Percentiles rank a stretch among this genome's conserved stretches.
Conservation (phyloP, 2,888 invertebrate genomes). For the Ptilodon capucinus region DNA sequence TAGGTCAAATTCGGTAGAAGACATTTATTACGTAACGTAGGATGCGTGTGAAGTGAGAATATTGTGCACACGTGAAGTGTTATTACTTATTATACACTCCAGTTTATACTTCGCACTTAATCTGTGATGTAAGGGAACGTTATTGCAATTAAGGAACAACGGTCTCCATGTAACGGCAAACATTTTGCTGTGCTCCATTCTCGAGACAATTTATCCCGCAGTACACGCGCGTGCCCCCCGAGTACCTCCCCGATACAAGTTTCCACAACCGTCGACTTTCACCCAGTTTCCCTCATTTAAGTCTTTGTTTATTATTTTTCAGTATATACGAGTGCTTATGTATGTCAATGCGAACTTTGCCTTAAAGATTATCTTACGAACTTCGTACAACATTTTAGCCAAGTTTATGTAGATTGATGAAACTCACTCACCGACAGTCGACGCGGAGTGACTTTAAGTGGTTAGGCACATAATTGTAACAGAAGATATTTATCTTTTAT, state of each 20-base stretch:
- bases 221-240: slow-evolving; percentile 15
- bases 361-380: slow-evolving; percentile 21
- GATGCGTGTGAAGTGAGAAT: not conserved
- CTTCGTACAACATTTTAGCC: slow-evolving; percentile 20
- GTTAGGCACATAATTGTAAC: slow-evolving; percentile 21
- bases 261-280: slow-evolving; percentile 22
- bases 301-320: slow-evolving; percentile 16
- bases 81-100: not conserved
- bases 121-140: slow-evolving; percentile 2
- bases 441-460: slow-evolving; percentile 20
- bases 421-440: slow-evolving; percentile 20
- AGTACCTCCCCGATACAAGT: slow-evolving; percentile 22
- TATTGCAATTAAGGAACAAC: slow-evolving; percentile 15
- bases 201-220: slow-evolving; percentile 16
- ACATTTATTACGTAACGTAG: no score
- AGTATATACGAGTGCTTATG: slow-evolving; percentile 8
- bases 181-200: slow-evolving; percentile 11
- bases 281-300: slow-evolving; percentile 2
- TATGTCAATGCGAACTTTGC: slow-evolving; percentile 11
- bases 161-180: slow-evolving; percentile 6
- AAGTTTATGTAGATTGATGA: slow-evolving; percentile 29
- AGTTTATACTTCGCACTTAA: not conserved
- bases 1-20: no score
- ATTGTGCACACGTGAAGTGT: no score
- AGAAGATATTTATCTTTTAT: slow-evolving; percentile 5